Conservation (phyloP, 2,888 invertebrate genomes). For the Cerastoderma edule region DNA sequence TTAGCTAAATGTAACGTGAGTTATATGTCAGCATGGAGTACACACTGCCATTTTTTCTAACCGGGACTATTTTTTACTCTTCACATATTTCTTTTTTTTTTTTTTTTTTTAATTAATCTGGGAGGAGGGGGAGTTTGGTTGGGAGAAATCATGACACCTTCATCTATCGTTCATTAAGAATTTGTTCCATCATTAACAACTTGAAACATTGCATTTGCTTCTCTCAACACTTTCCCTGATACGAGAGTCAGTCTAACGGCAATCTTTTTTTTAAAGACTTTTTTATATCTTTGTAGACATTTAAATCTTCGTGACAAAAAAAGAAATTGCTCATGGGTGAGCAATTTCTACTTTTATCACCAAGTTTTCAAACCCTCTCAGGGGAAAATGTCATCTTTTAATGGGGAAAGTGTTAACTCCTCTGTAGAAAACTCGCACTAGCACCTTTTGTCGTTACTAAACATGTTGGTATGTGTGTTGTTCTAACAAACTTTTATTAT, state of each 20-base stretch:
- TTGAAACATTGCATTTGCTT: background rate
- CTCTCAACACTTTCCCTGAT: background rate
- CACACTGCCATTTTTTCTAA: constrained; percentile 38
- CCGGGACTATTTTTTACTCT: no score
- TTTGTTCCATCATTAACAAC: constrained; percentile 17
- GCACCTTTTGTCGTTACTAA: no score
- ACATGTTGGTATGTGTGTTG: no score
- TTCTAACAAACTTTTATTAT: no score
- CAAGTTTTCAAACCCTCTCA: no score
- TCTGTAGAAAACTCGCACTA: no score
- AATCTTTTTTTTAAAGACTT: no score
- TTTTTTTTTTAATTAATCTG: constrained; percentile 1
- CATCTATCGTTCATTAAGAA: constrained; percentile 9
- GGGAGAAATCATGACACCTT: constrained; percentile 11
- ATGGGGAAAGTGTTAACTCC: no score
- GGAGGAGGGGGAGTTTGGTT: background rate
- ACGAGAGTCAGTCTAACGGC: no score
- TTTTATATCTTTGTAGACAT: no score
- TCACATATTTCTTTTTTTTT: no score
- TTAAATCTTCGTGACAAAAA: background rate
- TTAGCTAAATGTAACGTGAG: constrained; percentile 33
- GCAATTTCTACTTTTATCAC: constrained; percentile 1
- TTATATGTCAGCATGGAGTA: constrained; percentile 44
- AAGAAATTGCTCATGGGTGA: background rate
- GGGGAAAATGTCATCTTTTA: no score